Evolutionary conservation across 2,797 vertebrate genomes (phyloP).

Genomic region (Bradypodion ventrale): DNA sequence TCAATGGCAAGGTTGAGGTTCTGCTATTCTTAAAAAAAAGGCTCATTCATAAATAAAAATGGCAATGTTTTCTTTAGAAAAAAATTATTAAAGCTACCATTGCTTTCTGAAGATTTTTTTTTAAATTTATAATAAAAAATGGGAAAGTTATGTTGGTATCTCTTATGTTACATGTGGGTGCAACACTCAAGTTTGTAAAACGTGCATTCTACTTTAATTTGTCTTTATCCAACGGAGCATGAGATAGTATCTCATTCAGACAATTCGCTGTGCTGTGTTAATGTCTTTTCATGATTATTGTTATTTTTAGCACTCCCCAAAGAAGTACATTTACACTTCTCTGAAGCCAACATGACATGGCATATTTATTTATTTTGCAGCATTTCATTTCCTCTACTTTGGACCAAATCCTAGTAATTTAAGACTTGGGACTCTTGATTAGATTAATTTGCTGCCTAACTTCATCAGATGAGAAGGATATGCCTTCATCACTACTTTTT

Average conservation of each 20-base stretch:
- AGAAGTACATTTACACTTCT: neutral
- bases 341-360: constrained; percentile 16
- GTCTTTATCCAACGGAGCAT: neutral
- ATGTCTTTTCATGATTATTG: constrained; percentile 11
- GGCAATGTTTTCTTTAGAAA: neutral
- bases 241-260: neutral
- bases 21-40: neutral
- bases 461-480: too few species aligned
- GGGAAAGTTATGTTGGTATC: neutral
- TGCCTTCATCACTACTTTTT: neutral
- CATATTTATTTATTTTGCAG: neutral
- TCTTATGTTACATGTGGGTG: constrained; percentile 24
- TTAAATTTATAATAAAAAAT: neutral
- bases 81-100: neutral
- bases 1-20: neutral
- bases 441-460: too few species aligned
- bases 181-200: constrained; percentile 45
- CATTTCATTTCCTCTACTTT: neutral
- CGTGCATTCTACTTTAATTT: constrained; percentile 41
- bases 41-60: neutral
- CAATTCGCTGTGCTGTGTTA: constrained; percentile 13
- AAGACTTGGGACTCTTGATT: too few species aligned
- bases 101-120: neutral
- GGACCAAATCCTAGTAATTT: neutral
- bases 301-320: neutral